These are phyloP conservation scores for Helogale parvula DNA, from an alignment of 2,113 vertebrate genomes.

Conservation along the genomic window DNA sequence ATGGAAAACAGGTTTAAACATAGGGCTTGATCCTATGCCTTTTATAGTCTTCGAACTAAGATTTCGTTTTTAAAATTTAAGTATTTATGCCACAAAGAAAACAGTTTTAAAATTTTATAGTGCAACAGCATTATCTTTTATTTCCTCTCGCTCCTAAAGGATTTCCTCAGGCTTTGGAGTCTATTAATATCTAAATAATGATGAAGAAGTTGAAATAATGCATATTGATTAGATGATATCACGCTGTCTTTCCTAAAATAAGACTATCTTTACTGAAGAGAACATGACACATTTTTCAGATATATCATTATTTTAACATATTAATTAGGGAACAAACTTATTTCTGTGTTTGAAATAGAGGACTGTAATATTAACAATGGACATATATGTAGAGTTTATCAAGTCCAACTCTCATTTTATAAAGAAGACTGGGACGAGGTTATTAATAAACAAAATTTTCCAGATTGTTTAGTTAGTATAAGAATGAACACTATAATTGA, in stretches of 20 bases:
- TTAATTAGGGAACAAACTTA: slow-evolving; percentile 7
- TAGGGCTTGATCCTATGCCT: not conserved
- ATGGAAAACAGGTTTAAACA: slow-evolving; percentile 10
- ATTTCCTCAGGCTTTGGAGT: slow-evolving; percentile 27
- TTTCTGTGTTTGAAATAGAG: not conserved
- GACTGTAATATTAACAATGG: not conserved
- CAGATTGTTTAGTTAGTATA: not conserved
- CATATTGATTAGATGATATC: not conserved
- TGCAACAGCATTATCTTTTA: not conserved
- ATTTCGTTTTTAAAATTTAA: slow-evolving; percentile 39
- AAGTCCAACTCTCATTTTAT: not conserved
- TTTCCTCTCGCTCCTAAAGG: not conserved
- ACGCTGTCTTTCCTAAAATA: slow-evolving; percentile 1
- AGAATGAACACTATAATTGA: not conserved
- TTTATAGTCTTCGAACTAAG: not conserved
- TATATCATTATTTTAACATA: not conserved
- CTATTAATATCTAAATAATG: not conserved
- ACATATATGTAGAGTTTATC: not conserved
- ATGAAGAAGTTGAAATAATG: not conserved
- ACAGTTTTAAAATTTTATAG: not conserved
- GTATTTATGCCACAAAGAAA: not conserved
- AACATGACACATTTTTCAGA: not conserved
- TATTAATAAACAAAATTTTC: not conserved
- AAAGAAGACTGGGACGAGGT: not conserved
- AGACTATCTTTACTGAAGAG: not conserved